Conservation (phyloP, 2,797 vertebrate species). For the Echiichthys vipera region DNA sequence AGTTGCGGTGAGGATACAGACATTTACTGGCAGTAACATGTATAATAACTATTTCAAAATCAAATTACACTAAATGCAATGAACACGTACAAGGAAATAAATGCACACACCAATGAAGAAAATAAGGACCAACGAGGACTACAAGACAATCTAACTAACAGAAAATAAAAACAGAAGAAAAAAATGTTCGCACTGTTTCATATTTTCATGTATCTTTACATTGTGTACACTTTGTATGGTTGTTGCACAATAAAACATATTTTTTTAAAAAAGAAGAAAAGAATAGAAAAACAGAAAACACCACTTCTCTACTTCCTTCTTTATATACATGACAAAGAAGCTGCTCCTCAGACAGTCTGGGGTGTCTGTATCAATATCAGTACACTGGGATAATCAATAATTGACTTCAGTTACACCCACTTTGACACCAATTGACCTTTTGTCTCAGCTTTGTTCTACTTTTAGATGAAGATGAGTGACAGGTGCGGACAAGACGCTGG, state of each 20-base stretch:
- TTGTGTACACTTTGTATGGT: too few species aligned
- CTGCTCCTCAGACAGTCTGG: constrained; percentile 13
- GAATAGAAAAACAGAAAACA: background rate
- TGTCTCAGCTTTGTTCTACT: constrained; percentile 68
- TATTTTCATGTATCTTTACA: too few species aligned
- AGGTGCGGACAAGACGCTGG: background rate
- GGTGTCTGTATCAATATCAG: constrained; percentile 41
- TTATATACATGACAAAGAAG: constrained; percentile 10
- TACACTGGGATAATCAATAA: constrained; percentile 62
- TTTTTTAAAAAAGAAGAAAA: too few species aligned
- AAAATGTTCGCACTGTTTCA: too few species aligned
- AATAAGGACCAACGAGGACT: background rate
- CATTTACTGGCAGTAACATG: background rate
- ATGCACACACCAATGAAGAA: background rate
- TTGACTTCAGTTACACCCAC: constrained; percentile 60
- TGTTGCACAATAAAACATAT: too few species aligned
- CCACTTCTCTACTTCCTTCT: background rate
- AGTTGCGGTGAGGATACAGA: constrained; percentile 1
- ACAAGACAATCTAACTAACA: background rate
- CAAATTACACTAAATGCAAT: background rate
- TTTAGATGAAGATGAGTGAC: constrained; percentile 61
- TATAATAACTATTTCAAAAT: constrained; percentile 7
- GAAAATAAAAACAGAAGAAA: too few species aligned
- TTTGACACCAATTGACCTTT: constrained; percentile 75
- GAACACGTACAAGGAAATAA: background rate